Base-by-base conservation (phyloP, 2,797 vertebrate genomes). In the Telmatherina bonti region DNA sequence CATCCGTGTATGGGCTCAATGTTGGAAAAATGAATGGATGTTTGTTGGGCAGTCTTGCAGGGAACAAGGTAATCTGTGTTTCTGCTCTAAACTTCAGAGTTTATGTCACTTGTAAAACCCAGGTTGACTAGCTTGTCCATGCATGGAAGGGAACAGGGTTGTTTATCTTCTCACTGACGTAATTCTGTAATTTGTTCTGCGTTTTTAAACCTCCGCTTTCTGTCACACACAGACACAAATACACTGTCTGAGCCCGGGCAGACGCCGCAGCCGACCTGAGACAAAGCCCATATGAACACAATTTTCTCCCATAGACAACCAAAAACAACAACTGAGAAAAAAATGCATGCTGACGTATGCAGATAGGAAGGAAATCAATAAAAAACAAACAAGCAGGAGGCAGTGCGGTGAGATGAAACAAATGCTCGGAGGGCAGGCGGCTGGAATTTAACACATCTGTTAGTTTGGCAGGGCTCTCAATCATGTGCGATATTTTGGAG, bases 321-420 rank as follows among this genome's bases (percentile, higher is more conserved):
- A 83, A 79, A 80, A 90, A 85, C 79, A 89, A 88, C 83, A 87
- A 86, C 74, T 22, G 5, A 86, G 36, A 51, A 82, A 89, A 88
- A 79, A 89, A 85, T 83, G 86, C 89, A 82, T 74, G 86, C 91
- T 92, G 89, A 89, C 87, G 77, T 91, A 86, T 61, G 75, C 88
- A 92, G 85, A 90, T 86, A 85, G 91, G 90, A 91, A 93, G 91
- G 91, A 94, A 92, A 92, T 93, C 87, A 85, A 90, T 91, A 87
- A 91, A 92, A 85, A 70, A 64, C 69, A 89, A 90, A 85, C 81
- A 75, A 79, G 81, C 70, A 72, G 80, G 88, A 85, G 88, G 81
- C 60, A 54, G 80, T 73, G 84, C 67, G 67, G 76, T 24, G 84
- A 89, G 88, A 92, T 91, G 88, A 93, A 92, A 93, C 76, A 70